Evolutionary conservation across 92 coral and sea anemone species (phyloP), one percentile per base, ranked within the genome.

Genomic region (Siderastrea radians): DNA sequence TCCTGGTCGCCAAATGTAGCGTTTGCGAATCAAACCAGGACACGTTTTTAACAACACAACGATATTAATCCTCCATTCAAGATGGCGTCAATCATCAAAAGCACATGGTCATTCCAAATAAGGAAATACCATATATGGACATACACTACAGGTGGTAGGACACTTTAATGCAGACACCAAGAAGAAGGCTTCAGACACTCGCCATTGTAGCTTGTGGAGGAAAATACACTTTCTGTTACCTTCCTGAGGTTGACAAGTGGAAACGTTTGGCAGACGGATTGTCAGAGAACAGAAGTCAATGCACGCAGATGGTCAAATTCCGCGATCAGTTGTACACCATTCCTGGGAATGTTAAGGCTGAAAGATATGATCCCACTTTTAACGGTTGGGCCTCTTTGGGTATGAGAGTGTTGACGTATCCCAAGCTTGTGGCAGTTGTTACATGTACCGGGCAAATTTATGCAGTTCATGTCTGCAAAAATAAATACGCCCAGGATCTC

Each of bases 291-390:
- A 38, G 15, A 49, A n/a, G n/a, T 46, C 43, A 3, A 4, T 1
- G 2, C 5, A 49, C 46, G 15, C 7, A 73, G 46, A 49, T 73
- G 59, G 17, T 73, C n/a, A 73, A 49, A 15, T 73, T 16, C 4
- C 62, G 78, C 3, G 78, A 26, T 26, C 38, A 26, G 38, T 26
- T 26, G 38, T 26, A 26, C 38, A 26, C 38, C 38, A 26, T 26
- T 15, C 8, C 59, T 49, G 12, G 63, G 14, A 5, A 5, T 77
- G 6, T 0, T 11, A 44, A 49, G 10, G 14, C 53, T 50, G 44
- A 77, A 48, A 57, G 82, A 57, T 77, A 57, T 77, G 68, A 77
- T 77, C 82, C 81, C 14, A 15, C 5, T 55, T 52, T 43, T 5
- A 77, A 52, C 67, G 3, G 9, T 15, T 54, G 65, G 67, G 2